A percentile compares a stretch with the other conserved stretches of the same genome.
Evolutionary conservation across 2,113 vertebrate species (phyloP).

Genomic region (Phalacrocorax aristotelis): DNA sequence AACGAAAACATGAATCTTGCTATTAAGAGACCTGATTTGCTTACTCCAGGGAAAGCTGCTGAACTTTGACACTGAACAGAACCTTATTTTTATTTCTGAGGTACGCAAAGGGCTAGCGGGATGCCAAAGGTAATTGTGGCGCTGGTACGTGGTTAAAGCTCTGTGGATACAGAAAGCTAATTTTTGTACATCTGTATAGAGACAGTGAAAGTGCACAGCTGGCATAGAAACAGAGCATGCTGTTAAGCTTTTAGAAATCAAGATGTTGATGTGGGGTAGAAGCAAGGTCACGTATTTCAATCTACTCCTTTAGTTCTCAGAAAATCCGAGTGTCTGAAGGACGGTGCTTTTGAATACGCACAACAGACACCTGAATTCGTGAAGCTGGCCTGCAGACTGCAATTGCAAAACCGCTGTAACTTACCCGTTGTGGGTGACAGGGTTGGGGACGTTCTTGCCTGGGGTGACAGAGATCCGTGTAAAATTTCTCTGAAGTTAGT

Average conservation of each 20-base stretch:
- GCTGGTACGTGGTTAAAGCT: neutral
- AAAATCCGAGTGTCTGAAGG: rapidly evolving
- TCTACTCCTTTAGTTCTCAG: neutral
- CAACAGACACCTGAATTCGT: neutral
- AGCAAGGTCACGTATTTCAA: neutral
- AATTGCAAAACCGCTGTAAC: neutral
- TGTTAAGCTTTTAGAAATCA: neutral
- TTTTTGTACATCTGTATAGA: neutral
- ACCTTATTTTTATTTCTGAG: rapidly evolving
- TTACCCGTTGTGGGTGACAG: neutral
- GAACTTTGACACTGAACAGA: neutral
- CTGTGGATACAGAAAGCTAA: neutral
- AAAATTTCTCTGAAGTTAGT: neutral
- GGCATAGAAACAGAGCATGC: rapidly evolving
- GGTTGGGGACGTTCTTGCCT: neutral
- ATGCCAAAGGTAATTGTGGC: neutral
- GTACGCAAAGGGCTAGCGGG: neutral
- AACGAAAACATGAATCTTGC: neutral
- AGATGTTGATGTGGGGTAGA: neutral
- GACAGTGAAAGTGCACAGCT: rapidly evolving
- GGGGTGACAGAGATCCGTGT: neutral
- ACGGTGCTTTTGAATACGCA: rapidly evolving
- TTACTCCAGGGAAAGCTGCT: neutral
- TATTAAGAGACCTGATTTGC: neutral
- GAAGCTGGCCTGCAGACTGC: neutral